Conservation (phyloP, 2,888 invertebrate genomes). For the Trissonchulus latispiculum region DNA sequence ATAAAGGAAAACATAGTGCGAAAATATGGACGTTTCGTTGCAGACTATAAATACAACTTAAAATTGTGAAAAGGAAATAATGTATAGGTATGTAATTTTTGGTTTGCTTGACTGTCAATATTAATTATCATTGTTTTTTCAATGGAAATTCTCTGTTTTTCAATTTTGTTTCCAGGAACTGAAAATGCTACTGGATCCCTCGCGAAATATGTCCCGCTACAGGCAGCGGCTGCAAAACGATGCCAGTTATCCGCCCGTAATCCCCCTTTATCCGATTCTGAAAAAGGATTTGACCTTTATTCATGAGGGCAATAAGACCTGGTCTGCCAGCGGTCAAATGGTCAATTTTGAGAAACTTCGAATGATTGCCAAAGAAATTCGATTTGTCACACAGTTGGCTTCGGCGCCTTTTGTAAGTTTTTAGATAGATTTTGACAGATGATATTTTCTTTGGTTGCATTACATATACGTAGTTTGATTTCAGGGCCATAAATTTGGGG, state of each 20-base stretch:
- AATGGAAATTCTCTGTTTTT: slow-evolving; percentile 7
- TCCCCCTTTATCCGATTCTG: slow-evolving; percentile 55
- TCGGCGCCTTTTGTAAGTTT: slow-evolving; percentile 64
- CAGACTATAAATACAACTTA: too few relatives aligned
- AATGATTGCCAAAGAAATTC: slow-evolving; percentile 90
- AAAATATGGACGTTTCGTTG: too few relatives aligned
- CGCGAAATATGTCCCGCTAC: slow-evolving; percentile 97
- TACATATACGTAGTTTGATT: too few relatives aligned
- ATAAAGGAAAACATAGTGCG: too few relatives aligned
- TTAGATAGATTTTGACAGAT: too few relatives aligned
- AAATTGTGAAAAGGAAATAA: too few relatives aligned
- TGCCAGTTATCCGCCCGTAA: slow-evolving; percentile 37
- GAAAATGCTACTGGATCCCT: slow-evolving; percentile 93
- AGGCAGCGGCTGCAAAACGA: slow-evolving; percentile 64
- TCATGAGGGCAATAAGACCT: slow-evolving; percentile 71
- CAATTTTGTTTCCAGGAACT: slow-evolving; percentile 55
- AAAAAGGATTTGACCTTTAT: slow-evolving; percentile 84
- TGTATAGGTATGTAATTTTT: too few relatives aligned
- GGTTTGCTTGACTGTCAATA: too few relatives aligned
- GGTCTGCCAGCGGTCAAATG: slow-evolving; percentile 36
- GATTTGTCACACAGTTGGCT: slow-evolving; percentile 65
- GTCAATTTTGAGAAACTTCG: slow-evolving; percentile 94
- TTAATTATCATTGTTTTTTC: too few relatives aligned
- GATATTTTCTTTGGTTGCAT: too few relatives aligned
- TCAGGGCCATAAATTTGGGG: too few relatives aligned